phyloP scores from a whole-genome alignment of 2,113 vertebrate species.

The Clarias gariepinus region DNA sequence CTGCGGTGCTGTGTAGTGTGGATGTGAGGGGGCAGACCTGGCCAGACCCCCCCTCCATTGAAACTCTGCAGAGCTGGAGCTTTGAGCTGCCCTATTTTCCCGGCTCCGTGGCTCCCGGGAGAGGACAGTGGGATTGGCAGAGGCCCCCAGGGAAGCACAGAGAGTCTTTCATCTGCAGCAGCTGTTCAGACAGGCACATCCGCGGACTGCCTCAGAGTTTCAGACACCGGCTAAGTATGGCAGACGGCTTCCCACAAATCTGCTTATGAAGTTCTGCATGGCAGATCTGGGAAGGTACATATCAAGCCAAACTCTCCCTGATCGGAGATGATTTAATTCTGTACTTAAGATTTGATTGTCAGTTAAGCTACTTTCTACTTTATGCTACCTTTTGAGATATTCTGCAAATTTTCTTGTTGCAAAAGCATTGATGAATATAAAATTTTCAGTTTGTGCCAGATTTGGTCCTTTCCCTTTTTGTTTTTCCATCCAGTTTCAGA shows the following conservation, averaged over 20 bases:
- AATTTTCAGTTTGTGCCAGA: background rate
- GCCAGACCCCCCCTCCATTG: slow-evolving; percentile 33
- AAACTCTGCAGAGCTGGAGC: slow-evolving; percentile 47
- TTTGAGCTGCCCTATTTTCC: slow-evolving; percentile 58
- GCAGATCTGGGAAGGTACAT: slow-evolving; percentile 22
- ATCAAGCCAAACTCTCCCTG: background rate
- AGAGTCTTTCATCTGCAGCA: slow-evolving; percentile 59
- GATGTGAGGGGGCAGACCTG: slow-evolving; percentile 40
- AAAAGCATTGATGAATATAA: background rate
- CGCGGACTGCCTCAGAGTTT: slow-evolving; percentile 44
- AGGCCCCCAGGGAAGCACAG: slow-evolving; percentile 47
- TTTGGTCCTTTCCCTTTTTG: background rate
- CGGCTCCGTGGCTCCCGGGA: slow-evolving; percentile 47
- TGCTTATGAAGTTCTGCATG: slow-evolving; percentile 42
- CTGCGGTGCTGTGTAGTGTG: slow-evolving; percentile 9
- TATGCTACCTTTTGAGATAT: background rate
- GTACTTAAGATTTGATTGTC: slow-evolving; percentile 18
- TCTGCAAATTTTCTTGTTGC: background rate
- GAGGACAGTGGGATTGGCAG: slow-evolving; percentile 53
- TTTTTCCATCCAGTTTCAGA: background rate
- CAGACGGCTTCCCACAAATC: slow-evolving; percentile 47
- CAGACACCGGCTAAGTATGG: slow-evolving; percentile 39
- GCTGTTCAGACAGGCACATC: slow-evolving; percentile 54
- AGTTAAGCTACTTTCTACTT: background rate
- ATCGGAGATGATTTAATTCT: slow-evolving; percentile 19